Percentiles rank a stretch among this genome's conserved stretches.
These are phyloP conservation scores for Pheosia gnoma DNA, from an alignment of 2,888 invertebrate genomes.

Conservation along the genomic window DNA sequence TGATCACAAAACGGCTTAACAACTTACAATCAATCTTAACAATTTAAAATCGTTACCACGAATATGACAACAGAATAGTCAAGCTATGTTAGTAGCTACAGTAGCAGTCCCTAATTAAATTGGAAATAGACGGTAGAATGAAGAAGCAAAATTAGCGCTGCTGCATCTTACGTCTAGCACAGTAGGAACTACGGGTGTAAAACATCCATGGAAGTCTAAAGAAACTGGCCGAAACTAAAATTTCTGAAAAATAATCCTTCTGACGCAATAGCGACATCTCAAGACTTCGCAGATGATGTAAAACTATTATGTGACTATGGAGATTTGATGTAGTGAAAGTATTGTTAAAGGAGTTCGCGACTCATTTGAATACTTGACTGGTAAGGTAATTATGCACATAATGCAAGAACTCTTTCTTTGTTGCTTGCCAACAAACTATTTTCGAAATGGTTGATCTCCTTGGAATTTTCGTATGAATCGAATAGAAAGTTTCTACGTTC, in stretches of 20 bases:
- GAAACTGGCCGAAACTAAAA: too few relatives aligned
- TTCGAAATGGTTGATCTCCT: neutral
- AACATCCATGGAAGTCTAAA: too few relatives aligned
- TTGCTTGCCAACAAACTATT: neutral
- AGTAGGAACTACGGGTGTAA: too few relatives aligned
- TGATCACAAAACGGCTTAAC: neutral
- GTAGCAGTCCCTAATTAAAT: too few relatives aligned
- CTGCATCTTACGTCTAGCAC: too few relatives aligned
- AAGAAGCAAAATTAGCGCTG: too few relatives aligned
- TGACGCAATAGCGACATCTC: neutral
- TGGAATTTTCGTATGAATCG: neutral
- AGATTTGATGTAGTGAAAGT: constrained; percentile 2
- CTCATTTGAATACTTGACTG: constrained; percentile 2
- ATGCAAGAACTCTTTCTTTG: neutral
- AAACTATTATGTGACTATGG: neutral
- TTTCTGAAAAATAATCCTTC: neutral
- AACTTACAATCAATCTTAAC: too few relatives aligned
- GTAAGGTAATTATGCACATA: neutral
- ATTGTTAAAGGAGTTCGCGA: neutral
- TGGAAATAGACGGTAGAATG: too few relatives aligned
- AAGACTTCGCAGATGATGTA: neutral
- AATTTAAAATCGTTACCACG: too few relatives aligned
- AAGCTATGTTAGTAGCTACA: too few relatives aligned
- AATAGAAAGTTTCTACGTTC: neutral
- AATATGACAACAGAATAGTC: too few relatives aligned